Evolutionary conservation across 2,113 vertebrate species (phyloP).

Genomic region (Podiceps cristatus): DNA sequence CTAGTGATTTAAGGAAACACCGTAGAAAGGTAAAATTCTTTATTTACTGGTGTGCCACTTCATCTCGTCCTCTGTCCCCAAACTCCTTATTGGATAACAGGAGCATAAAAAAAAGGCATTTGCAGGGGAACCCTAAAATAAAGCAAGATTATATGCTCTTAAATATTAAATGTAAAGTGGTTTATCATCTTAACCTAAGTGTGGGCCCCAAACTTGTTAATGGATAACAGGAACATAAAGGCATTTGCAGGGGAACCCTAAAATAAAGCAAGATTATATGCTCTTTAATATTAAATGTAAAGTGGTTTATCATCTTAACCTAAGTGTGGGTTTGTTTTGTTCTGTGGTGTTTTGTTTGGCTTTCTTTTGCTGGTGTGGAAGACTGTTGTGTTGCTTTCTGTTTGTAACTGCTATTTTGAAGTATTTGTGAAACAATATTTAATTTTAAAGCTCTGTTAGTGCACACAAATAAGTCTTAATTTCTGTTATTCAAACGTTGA

Average conservation of each 20-base stretch:
- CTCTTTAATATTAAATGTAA: not conserved
- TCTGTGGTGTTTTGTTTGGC: not conserved
- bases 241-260: not conserved
- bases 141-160: not conserved
- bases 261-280: not conserved
- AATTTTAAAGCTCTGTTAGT: not conserved
- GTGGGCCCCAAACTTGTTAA: not conserved
- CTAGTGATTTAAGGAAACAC: slow-evolving; percentile 98
- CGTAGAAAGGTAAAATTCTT: slow-evolving; percentile 94
- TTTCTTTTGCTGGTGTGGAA: not conserved
- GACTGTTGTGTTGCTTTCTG: not conserved
- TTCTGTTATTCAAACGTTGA: not conserved
- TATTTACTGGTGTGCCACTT: slow-evolving; percentile 33
- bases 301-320: not conserved
- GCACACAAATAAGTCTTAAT: not conserved
- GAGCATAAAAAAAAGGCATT: not conserved
- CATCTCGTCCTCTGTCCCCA: not conserved
- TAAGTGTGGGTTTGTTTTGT: not conserved
- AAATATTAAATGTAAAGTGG: not conserved
- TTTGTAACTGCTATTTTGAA: not conserved
- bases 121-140: not conserved
- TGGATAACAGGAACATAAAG: not conserved
- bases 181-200: not conserved
- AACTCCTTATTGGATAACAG: not conserved
- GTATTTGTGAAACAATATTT: not conserved